Evolutionary conservation across 2,888 invertebrate species (phyloP), one percentile per base, ranked within the genome.

Genomic region (Cataglyphis livida): DNA sequence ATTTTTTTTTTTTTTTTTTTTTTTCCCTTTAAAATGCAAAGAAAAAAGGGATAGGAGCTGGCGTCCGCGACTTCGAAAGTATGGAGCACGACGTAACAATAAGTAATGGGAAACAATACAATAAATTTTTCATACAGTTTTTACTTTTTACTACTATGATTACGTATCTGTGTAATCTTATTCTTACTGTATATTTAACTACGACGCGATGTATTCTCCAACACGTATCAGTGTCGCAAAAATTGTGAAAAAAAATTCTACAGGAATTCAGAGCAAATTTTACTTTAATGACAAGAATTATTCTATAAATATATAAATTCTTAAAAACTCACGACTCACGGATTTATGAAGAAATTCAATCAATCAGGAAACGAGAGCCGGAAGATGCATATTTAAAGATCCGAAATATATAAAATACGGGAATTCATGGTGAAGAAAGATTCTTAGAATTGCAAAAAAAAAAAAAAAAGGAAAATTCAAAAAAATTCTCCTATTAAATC

Each of bases 121-220:
- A 94, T 93, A 93, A 93, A 94, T 93, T 94, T 92, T 94, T 94
- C 92, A 93, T 93, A 93, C 92, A 91, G 87, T 93, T 94, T 94
- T 94, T 93, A 93, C 93, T 93, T 94, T 90, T 93, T 92, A 93
- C 92, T 93, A 93, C 90, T 92, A 91, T 92, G 89, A 92, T 93
- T 93, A 91, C 89, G 87, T 91, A 92, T 91, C 91, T 91, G 91
- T 91, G 87, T 89, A 91, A 91, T 91, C 90, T 92, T 91, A 90
- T 87, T 90, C 91, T 91, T 91, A 91, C 73, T 87, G 81, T 89
- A 87, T 83, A 88, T 84, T 81, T 81, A 84, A 61, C 64, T 9
- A 51, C 59, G 81, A 15, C 18, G 68, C 66, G 41, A 70, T 44
- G 59, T 59, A 70, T 35, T 70, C n/a, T 32, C 21, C 21, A 21